These are phyloP conservation scores for Drosophila longiperda DNA, from an alignment of 2,888 invertebrate genomes.

Conservation along the genomic window DNA sequence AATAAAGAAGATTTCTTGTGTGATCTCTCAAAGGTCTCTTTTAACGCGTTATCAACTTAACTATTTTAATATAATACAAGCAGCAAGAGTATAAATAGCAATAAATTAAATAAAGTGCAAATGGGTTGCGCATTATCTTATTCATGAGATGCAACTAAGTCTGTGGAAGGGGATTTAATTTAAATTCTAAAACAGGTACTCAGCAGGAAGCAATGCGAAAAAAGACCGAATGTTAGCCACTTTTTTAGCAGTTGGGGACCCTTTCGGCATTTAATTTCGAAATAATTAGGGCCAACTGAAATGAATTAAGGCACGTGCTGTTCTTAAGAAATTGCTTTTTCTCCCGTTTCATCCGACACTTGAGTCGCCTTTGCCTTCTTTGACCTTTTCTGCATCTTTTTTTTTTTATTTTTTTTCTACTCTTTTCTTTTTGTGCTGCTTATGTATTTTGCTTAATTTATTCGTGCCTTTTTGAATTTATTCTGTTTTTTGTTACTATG, in stretches of 20 bases:
- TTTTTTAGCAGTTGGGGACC: slow-evolving; percentile 46
- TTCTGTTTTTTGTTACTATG: slow-evolving; percentile 11
- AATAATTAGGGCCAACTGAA: slow-evolving; percentile 71
- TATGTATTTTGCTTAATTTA: slow-evolving; percentile 40
- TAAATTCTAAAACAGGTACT: slow-evolving; percentile 38
- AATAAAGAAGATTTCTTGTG: neutral
- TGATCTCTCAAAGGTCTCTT: rapidly evolving
- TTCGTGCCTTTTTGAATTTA: slow-evolving; percentile 42
- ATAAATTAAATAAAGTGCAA: slow-evolving; percentile 17
- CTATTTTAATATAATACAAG: neutral
- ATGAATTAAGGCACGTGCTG: slow-evolving; percentile 74
- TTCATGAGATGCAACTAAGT: slow-evolving; percentile 8
- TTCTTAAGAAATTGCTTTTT: slow-evolving; percentile 69
- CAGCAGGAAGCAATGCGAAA: neutral
- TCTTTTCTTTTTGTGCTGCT: slow-evolving; percentile 13
- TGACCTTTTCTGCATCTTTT: slow-evolving; percentile 54
- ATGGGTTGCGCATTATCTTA: slow-evolving; percentile 13
- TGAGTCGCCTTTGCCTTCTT: slow-evolving; percentile 26
- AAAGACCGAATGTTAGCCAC: slow-evolving; percentile 45
- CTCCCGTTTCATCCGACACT: slow-evolving; percentile 31
- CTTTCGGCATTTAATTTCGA: slow-evolving; percentile 56
- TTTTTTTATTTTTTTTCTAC: neutral
- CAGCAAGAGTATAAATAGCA: neutral
- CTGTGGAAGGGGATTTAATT: slow-evolving; percentile 13
- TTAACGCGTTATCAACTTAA: neutral